These are phyloP conservation scores for Dallia pectoralis DNA, from an alignment of 2,797 vertebrate species.

Conservation along the genomic window DNA sequence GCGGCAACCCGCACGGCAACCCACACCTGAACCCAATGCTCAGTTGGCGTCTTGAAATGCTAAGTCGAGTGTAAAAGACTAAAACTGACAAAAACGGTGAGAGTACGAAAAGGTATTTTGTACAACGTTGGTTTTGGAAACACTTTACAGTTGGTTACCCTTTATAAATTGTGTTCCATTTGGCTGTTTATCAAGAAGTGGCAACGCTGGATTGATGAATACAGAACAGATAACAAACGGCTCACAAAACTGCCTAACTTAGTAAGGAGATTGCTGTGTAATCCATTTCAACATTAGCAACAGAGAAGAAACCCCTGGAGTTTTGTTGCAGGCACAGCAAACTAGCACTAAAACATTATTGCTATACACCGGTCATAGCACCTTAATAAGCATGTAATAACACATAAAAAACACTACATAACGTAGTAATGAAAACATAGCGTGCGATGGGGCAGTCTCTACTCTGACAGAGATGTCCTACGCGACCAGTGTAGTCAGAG, in stretches of 20 bases:
- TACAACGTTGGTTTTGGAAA: neutral
- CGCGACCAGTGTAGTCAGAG: neutral
- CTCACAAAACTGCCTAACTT: neutral
- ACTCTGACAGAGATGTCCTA: neutral
- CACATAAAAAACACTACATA: neutral
- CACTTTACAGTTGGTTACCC: neutral
- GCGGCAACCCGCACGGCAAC: conserved; percentile 26
- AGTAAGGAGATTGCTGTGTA: neutral
- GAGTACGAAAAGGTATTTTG: neutral
- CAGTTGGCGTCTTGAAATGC: conserved; percentile 2
- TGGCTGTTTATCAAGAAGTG: neutral
- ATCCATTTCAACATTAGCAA: neutral
- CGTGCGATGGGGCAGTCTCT: neutral
- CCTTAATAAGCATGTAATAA: neutral
- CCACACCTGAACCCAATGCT: conserved; percentile 64
- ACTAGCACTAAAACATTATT: no score
- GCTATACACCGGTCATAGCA: no score
- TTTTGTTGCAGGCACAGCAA: no score
- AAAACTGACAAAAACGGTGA: neutral
- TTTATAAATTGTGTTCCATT: neutral
- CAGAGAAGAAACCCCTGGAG: no score
- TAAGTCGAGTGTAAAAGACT: neutral
- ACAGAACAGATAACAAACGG: neutral
- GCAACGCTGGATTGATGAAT: neutral
- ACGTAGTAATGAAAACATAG: neutral